phyloP scores from a whole-genome alignment of 2,888 invertebrate genomes.

The Hypomecis punctinalis region DNA sequence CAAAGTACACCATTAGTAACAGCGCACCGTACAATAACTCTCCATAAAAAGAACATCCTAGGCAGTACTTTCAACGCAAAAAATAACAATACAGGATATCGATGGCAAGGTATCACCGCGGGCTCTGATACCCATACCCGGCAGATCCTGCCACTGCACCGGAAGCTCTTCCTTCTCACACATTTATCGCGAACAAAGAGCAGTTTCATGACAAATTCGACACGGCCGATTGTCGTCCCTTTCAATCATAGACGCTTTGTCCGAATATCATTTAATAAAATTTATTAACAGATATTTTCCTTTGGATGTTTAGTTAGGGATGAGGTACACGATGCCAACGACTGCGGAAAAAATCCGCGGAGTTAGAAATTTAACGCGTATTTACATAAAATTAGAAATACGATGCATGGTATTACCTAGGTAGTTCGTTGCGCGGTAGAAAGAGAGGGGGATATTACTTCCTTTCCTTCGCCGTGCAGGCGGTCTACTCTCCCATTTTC shows the following conservation, averaged over 20 bases:
- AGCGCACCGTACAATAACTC: too few species aligned
- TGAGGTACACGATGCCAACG: too few species aligned
- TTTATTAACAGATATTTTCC: conserved; percentile 66
- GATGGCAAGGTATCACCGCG: conserved; percentile 76
- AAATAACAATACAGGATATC: conserved; percentile 71
- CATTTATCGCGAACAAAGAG: conserved; percentile 72
- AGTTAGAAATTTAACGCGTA: too few species aligned
- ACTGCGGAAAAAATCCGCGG: too few species aligned
- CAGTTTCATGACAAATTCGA: conserved; percentile 83
- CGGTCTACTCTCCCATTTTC: too few species aligned
- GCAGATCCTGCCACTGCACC: conserved; percentile 54
- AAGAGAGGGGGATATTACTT: too few species aligned
- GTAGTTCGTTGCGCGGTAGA: too few species aligned
- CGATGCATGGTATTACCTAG: too few species aligned
- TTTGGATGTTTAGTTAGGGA: too few species aligned
- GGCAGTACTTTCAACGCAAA: conserved; percentile 58
- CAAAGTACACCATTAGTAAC: too few species aligned
- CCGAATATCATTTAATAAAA: conserved; percentile 73
- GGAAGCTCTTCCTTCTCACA: conserved; percentile 82
- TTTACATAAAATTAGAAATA: too few species aligned
- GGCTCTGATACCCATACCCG: conserved; percentile 64
- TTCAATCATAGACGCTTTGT: conserved; percentile 67
- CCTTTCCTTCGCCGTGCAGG: too few species aligned
- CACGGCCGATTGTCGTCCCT: conserved; percentile 72
- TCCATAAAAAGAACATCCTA: conserved; percentile 47